Conservation (phyloP, 2,797 vertebrate genomes). For the Gallirallus australis region DNA sequence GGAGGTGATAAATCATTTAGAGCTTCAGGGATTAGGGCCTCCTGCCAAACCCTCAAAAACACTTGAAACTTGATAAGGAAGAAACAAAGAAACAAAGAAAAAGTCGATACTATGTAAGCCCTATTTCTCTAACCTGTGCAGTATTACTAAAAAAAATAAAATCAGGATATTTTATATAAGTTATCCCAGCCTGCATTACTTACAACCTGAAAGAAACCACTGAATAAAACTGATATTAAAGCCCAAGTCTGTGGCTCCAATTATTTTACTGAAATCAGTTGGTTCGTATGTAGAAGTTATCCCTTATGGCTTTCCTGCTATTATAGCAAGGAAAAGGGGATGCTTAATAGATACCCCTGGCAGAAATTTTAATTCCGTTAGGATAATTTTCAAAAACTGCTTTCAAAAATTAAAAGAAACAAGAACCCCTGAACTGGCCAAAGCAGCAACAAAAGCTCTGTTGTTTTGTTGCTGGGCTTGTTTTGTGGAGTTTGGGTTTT, state of each 20-base stretch:
- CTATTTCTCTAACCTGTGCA: not conserved
- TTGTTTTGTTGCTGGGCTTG: too few relatives aligned
- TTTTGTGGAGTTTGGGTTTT: too few relatives aligned
- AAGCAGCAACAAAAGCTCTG: not conserved
- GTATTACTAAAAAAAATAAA: not conserved
- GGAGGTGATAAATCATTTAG: slow-evolving; percentile 52
- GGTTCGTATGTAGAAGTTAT: not conserved
- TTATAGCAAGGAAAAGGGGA: not conserved
- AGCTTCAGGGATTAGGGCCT: slow-evolving; percentile 51
- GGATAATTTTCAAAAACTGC: not conserved
- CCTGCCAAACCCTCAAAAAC: slow-evolving; percentile 69
- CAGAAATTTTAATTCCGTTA: not conserved
- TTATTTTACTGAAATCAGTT: not conserved
- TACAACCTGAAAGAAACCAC: not conserved
- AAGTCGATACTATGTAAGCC: not conserved
- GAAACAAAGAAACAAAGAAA: slow-evolving; percentile 48
- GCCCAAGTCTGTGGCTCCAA: not conserved
- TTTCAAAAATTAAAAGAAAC: not conserved
- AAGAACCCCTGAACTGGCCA: not conserved
- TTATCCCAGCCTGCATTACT: not conserved
- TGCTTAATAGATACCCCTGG: not conserved
- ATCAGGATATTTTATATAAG: not conserved
- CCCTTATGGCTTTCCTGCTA: not conserved
- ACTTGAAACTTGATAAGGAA: slow-evolving; percentile 58
- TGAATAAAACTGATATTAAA: not conserved